phyloP scores from a whole-genome alignment of 2,888 invertebrate species.

The Dynastes hyllus region DNA sequence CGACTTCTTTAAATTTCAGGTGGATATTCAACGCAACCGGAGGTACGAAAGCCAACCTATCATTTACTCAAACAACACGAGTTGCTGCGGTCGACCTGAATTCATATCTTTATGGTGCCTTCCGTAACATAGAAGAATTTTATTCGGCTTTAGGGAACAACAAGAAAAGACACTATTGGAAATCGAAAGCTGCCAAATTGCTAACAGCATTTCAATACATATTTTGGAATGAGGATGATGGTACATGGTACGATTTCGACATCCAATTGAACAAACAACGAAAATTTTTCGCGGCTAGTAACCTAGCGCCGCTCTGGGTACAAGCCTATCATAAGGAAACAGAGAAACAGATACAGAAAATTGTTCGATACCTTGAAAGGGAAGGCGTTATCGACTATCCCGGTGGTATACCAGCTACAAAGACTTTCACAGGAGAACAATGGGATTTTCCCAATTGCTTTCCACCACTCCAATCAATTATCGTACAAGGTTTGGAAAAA shows the following conservation, averaged over 20 bases:
- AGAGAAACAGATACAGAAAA: slow-evolving; percentile 63
- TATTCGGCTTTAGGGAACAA: slow-evolving; percentile 72
- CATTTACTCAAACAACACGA: slow-evolving; percentile 77
- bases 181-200: slow-evolving; percentile 74
- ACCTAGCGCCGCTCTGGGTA: slow-evolving; percentile 85
- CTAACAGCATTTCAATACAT: slow-evolving; percentile 78
- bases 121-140: slow-evolving; percentile 77
- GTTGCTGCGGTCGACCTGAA: slow-evolving; percentile 90
- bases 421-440: slow-evolving; percentile 80
- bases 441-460: slow-evolving; percentile 92
- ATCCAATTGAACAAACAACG: slow-evolving; percentile 73
- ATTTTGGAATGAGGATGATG: slow-evolving; percentile 83
- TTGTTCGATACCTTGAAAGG: slow-evolving; percentile 74
- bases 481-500: slow-evolving; percentile 77
- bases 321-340: slow-evolving; percentile 55
- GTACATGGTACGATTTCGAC: slow-evolving; percentile 89
- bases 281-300: slow-evolving; percentile 69
- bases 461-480: slow-evolving; percentile 86
- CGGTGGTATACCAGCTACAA: slow-evolving; percentile 82
- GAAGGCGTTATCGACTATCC: slow-evolving; percentile 67
- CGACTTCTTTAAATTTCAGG: slow-evolving; percentile 63
- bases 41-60: slow-evolving; percentile 74
- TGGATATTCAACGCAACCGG: slow-evolving; percentile 81
- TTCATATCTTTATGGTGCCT: slow-evolving; percentile 82
- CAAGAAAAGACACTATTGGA: slow-evolving; percentile 73